phyloP scores from a whole-genome alignment of 2,113 vertebrate species.

The Sinocyclocheilus anophthalmus region DNA sequence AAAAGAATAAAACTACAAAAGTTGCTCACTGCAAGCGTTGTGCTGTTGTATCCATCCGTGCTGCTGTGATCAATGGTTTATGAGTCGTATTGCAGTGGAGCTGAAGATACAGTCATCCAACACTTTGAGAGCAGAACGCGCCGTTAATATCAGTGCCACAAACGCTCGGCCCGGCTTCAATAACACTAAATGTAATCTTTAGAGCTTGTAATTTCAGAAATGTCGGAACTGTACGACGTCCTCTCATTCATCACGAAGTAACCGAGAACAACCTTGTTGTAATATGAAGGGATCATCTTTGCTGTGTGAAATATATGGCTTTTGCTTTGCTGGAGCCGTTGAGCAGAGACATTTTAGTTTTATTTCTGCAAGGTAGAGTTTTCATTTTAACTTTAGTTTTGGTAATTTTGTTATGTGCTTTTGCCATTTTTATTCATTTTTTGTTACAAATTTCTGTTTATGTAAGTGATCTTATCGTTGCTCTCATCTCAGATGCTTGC shows the following conservation, averaged over 20 bases:
- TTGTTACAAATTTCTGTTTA: too few species aligned
- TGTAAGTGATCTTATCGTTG: background rate
- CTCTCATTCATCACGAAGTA: background rate
- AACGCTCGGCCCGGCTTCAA: background rate
- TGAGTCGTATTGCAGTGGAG: background rate
- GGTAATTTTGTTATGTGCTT: too few species aligned
- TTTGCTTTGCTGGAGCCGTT: too few species aligned
- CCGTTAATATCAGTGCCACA: conserved; percentile 13
- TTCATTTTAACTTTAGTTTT: too few species aligned
- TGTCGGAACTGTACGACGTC: background rate
- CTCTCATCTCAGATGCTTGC: background rate
- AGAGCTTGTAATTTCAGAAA: conserved; percentile 11
- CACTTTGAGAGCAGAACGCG: background rate
- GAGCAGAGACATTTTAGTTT: too few species aligned
- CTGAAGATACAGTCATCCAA: conserved; percentile 4
- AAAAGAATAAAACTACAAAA: background rate
- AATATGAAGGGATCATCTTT: too few species aligned
- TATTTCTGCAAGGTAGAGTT: too few species aligned
- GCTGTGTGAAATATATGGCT: too few species aligned
- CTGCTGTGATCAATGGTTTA: conserved; percentile 3
- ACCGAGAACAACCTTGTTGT: background rate
- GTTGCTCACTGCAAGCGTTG: background rate
- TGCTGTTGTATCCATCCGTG: conserved; percentile 1
- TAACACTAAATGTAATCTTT: conserved; percentile 34
- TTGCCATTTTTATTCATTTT: too few species aligned